These are phyloP conservation scores for Solenopsis invicta DNA, from an alignment of 1,140 invertebrate genomes.

Conservation along the genomic window DNA sequence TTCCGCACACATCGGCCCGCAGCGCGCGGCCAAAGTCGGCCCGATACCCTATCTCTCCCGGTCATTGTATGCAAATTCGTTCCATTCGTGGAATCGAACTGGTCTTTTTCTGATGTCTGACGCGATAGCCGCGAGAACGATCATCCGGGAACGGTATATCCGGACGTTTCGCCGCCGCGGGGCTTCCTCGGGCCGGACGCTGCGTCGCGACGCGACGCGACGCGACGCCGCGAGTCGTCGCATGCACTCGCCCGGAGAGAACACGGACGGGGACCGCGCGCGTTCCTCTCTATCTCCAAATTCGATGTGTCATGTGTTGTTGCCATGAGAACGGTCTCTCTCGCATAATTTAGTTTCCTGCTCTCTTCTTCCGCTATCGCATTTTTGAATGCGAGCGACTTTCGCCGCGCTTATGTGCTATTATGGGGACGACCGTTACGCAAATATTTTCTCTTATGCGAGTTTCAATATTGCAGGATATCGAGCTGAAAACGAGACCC, in stretches of 20 bases:
- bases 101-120: constrained; percentile 84
- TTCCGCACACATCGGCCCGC: constrained; percentile 54
- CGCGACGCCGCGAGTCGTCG: no score
- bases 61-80: constrained; percentile 86
- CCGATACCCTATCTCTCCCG: constrained; percentile 75
- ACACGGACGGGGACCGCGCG: background rate
- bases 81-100: constrained; percentile 83
- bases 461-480: background rate
- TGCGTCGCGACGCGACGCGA: no score
- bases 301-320: constrained; percentile 9
- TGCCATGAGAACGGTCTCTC: background rate
- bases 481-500: background rate
- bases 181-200: constrained; percentile 61
- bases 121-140: constrained; percentile 83
- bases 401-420: background rate
- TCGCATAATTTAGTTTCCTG: background rate
- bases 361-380: background rate
- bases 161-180: constrained; percentile 67
- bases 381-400: background rate
- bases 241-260: constrained; percentile 36
- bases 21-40: constrained; percentile 52
- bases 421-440: background rate
- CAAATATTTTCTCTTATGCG: background rate
- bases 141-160: constrained; percentile 65
- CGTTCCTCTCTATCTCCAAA: constrained; percentile 52